Percentiles rank a stretch among this genome's conserved stretches.
phyloP scores from a whole-genome alignment of 2,113 vertebrate species.

The Vulpes vulpes region DNA sequence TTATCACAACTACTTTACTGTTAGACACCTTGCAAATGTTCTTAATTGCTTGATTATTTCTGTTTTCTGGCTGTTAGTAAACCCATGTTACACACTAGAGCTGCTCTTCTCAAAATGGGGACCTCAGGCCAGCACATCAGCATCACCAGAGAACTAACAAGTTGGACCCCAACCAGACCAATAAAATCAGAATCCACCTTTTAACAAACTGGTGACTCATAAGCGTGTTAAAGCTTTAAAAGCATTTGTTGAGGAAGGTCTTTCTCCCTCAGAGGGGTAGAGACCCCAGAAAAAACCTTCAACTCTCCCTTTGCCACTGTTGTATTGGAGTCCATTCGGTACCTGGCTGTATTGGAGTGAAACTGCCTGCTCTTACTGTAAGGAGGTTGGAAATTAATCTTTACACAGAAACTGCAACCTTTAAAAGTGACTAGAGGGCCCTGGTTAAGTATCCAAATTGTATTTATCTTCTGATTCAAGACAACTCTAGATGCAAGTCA shows the following conservation, averaged over 20 bases:
- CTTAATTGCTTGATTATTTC: neutral
- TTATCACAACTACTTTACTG: neutral
- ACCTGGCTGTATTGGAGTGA: neutral
- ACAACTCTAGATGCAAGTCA: neutral
- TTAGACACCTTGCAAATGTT: neutral
- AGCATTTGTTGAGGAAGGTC: neutral
- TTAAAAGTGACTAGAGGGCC: neutral
- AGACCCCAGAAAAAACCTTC: neutral
- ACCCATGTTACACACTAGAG: neutral
- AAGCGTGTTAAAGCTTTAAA: neutral
- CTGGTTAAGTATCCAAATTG: neutral
- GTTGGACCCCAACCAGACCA: neutral
- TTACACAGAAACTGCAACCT: neutral
- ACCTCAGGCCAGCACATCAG: neutral
- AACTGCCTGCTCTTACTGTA: neutral
- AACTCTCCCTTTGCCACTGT: neutral
- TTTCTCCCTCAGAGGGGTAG: neutral
- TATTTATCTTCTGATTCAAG: conserved; percentile 18
- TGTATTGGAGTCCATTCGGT: neutral
- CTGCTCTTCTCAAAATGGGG: neutral
- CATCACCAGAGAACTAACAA: neutral
- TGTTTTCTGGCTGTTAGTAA: neutral
- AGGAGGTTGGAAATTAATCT: neutral
- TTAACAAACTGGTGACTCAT: neutral
- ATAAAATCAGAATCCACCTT: neutral